Evolutionary conservation across 2,888 invertebrate genomes (phyloP).

Genomic region (Erannis defoliaria): DNA sequence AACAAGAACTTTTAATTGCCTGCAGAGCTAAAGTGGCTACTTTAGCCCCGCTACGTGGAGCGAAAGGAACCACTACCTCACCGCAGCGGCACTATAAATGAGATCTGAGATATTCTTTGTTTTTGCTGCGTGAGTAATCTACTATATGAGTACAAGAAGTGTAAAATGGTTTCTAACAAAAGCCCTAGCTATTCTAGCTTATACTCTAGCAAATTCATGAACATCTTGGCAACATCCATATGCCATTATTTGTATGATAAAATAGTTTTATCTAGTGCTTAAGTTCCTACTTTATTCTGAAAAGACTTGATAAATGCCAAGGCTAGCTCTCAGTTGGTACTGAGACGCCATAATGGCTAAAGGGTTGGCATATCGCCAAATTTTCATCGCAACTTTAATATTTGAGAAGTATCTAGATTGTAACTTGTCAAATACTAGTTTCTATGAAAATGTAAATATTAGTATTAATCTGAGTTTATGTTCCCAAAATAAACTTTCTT

Average conservation of each 20-base stretch:
- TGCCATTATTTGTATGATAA: constrained; percentile 8
- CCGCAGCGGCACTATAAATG: too few relatives aligned
- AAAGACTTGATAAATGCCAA: constrained; percentile 11
- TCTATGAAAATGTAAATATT: too few relatives aligned
- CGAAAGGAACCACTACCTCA: too few relatives aligned
- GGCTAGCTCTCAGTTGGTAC: constrained; percentile 2
- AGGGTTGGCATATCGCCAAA: constrained; percentile 6
- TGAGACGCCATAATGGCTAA: neutral
- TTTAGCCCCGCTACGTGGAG: too few relatives aligned
- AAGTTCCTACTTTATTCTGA: constrained; percentile 2
- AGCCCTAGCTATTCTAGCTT: neutral
- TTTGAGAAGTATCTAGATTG: neutral
- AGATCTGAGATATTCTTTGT: too few relatives aligned
- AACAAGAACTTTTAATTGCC: too few relatives aligned
- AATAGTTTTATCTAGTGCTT: constrained; percentile 12
- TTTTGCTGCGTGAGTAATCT: too few relatives aligned
- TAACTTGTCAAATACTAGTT: neutral
- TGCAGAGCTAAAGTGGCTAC: too few relatives aligned
- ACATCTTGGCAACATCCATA: constrained; percentile 6
- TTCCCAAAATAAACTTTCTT: neutral
- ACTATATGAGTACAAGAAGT: too few relatives aligned
- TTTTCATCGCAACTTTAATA: neutral
- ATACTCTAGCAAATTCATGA: neutral
- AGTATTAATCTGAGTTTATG: too few relatives aligned
- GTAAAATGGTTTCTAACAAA: neutral